Conservation (phyloP, 2,888 invertebrate genomes). For the Tetrapedia diversipes region DNA sequence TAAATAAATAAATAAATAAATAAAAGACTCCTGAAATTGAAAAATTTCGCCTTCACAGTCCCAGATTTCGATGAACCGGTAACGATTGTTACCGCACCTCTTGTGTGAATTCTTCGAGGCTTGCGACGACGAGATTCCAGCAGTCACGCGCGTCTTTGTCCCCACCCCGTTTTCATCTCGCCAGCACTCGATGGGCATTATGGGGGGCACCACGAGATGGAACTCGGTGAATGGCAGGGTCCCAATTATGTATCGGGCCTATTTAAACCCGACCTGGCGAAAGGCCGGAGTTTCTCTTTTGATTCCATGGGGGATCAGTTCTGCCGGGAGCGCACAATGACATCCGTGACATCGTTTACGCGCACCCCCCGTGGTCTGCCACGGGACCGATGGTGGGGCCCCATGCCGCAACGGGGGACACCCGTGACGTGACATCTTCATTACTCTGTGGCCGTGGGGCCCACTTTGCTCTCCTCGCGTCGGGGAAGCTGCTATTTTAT, state of each 20-base stretch:
- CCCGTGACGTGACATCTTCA: constrained; percentile 80
- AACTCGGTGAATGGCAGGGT: constrained; percentile 60
- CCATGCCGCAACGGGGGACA: constrained; percentile 68
- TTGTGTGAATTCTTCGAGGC: constrained; percentile 1
- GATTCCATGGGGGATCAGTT: constrained; percentile 74
- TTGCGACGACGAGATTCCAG: constrained; percentile 9
- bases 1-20: no score
- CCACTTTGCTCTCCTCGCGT: constrained; percentile 41
- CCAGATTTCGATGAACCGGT: no score
- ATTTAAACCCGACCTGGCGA: constrained; percentile 57
- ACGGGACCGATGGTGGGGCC: constrained; percentile 72
- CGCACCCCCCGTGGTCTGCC: constrained; percentile 77
- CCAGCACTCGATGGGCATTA: constrained; percentile 55
- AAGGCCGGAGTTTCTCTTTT: constrained; percentile 59
- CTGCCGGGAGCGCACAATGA: constrained; percentile 68
- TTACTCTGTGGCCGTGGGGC: constrained; percentile 74
- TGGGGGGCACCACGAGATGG: constrained; percentile 55
- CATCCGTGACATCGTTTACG: constrained; percentile 80
- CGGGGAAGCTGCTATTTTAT: no score
- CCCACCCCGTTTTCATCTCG: constrained; percentile 13
- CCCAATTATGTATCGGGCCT: constrained; percentile 71
- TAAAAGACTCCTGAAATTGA: no score
- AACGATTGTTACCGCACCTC: no score
- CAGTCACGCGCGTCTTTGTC: constrained; percentile 28
- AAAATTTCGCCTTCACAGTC: no score